A percentile compares a stretch with the other conserved stretches of the same genome.
phyloP scores from a whole-genome alignment of 1,140 invertebrate species.

The Sycobia sp. region DNA sequence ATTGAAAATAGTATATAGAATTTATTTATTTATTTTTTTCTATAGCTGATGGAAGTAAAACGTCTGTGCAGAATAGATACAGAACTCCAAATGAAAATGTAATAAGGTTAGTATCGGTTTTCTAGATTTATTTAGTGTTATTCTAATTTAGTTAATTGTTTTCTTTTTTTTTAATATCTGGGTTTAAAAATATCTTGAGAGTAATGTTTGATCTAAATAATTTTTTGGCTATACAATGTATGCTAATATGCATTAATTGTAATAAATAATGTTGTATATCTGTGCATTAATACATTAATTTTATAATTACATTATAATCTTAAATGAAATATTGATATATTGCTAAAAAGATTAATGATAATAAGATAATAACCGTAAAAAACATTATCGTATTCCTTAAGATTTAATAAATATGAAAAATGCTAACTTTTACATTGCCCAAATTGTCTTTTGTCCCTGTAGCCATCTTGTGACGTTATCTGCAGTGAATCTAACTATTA shows the following conservation, averaged over 20 bases:
- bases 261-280: constrained; percentile 46
- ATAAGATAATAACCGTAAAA: too few species aligned
- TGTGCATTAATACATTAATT: too few species aligned
- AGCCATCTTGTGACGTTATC: constrained; percentile 89
- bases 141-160: not conserved
- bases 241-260: constrained; percentile 31
- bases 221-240: not conserved
- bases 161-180: not conserved
- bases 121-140: too few species aligned
- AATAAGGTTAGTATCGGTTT: constrained; percentile 68
- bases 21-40: constrained; percentile 39
- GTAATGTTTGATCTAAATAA: not conserved
- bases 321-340: too few species aligned
- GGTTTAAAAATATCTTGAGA: not conserved
- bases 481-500: constrained; percentile 85
- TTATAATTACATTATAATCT: too few species aligned
- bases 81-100: constrained; percentile 75
- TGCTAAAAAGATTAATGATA: too few species aligned
- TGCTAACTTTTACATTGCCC: constrained; percentile 34
- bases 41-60: constrained; percentile 66
- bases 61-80: constrained; percentile 65
- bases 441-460: constrained; percentile 65
- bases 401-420: constrained; percentile 13
- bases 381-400: too few species aligned
- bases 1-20: not conserved